phyloP scores from a whole-genome alignment of 2,888 invertebrate species.

The Choristoneura rosaceana region DNA sequence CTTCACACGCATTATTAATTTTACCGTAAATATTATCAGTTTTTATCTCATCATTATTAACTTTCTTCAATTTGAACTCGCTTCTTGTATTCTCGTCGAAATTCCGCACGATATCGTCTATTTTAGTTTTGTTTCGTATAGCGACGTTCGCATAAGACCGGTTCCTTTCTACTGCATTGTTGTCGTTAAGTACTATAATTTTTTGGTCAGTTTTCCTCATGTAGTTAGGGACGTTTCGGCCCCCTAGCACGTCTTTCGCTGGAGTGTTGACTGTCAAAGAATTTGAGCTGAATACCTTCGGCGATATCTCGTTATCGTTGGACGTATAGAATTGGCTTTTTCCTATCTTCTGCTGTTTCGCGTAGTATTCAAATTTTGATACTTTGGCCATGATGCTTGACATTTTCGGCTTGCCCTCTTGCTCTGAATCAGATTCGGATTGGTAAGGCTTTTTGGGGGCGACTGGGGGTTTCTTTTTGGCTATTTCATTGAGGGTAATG shows the following conservation, averaged over 20 bases:
- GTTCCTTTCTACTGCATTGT: slow-evolving; percentile 72
- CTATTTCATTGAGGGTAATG: slow-evolving; percentile 77
- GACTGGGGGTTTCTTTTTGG: slow-evolving; percentile 87
- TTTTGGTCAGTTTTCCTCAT: slow-evolving; percentile 84
- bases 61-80: slow-evolving; percentile 69
- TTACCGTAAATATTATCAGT: slow-evolving; percentile 76
- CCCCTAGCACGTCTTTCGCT: slow-evolving; percentile 92
- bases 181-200: slow-evolving; percentile 70
- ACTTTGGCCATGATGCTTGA: slow-evolving; percentile 89
- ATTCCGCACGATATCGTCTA: slow-evolving; percentile 80
- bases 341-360: slow-evolving; percentile 86
- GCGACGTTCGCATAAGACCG: slow-evolving; percentile 76
- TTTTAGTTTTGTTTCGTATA: slow-evolving; percentile 74
- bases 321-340: slow-evolving; percentile 77
- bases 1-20: slow-evolving; percentile 57
- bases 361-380: slow-evolving; percentile 92
- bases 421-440: slow-evolving; percentile 80
- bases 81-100: slow-evolving; percentile 73
- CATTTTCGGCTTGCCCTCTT: slow-evolving; percentile 73
- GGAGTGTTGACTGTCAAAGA: slow-evolving; percentile 92
- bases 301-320: slow-evolving; percentile 83
- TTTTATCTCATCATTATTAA: slow-evolving; percentile 73
- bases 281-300: slow-evolving; percentile 93
- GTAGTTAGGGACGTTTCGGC: slow-evolving; percentile 86
- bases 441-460: slow-evolving; percentile 86